Evolutionary conservation across 2,113 vertebrate species (phyloP).

Genomic region (Drymodes brunneopygia): DNA sequence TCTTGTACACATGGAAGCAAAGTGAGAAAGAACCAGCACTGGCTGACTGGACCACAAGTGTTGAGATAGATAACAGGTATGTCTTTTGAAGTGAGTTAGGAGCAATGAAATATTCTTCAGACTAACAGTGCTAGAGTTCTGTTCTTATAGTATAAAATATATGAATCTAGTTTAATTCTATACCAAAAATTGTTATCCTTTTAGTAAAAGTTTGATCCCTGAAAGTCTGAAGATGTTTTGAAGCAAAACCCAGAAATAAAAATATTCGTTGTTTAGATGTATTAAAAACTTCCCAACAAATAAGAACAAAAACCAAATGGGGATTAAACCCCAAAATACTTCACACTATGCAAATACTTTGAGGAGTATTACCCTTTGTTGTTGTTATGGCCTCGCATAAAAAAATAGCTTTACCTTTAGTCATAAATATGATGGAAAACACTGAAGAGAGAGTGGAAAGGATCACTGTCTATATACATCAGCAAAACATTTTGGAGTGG

Average conservation of each 20-base stretch:
- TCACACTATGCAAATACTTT: background rate
- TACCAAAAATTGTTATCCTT: background rate
- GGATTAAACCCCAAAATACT: background rate
- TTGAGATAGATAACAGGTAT: slow-evolving; percentile 82
- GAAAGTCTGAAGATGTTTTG: background rate
- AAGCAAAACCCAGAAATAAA: background rate
- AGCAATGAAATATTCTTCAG: background rate
- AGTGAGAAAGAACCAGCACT: slow-evolving; percentile 57
- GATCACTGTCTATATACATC: background rate
- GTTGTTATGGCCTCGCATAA: too few relatives aligned
- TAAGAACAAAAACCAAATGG: fast-evolving
- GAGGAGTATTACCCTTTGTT: background rate
- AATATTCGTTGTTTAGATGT: background rate
- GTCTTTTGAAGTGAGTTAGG: slow-evolving; percentile 28
- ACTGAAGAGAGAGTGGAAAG: background rate
- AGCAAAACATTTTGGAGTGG: background rate
- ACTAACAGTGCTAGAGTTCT: background rate
- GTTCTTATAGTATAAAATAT: background rate
- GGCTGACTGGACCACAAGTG: slow-evolving; percentile 80
- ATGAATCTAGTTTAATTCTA: background rate
- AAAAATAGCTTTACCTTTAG: background rate
- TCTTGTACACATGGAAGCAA: slow-evolving; percentile 84
- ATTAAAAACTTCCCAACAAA: background rate
- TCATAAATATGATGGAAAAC: background rate
- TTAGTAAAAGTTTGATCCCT: background rate